phyloP scores from a whole-genome alignment of 2,113 vertebrate genomes.

The Spermophilus dauricus region DNA sequence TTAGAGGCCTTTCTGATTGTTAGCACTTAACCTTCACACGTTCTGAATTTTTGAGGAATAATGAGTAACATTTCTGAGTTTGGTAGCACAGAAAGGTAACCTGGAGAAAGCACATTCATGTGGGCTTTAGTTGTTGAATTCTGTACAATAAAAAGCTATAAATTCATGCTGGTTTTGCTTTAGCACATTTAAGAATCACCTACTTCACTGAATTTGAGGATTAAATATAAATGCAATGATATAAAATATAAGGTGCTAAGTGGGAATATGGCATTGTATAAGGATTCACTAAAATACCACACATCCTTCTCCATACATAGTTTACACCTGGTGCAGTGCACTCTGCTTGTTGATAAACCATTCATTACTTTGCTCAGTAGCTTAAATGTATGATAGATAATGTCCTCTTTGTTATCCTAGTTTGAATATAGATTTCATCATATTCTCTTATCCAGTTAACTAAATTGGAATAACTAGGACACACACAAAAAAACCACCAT shows the following conservation, averaged over 20 bases:
- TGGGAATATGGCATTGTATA: not conserved
- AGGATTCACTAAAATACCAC: not conserved
- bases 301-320: not conserved
- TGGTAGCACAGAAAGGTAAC: not conserved
- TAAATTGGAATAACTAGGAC: not conserved
- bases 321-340: no score
- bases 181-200: not conserved
- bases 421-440: not conserved
- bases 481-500: not conserved
- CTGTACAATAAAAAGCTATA: not conserved
- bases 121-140: not conserved
- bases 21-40: not conserved
- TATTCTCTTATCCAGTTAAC: not conserved
- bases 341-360: not conserved
- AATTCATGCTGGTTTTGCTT: not conserved
- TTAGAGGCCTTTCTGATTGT: not conserved
- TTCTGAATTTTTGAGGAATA: not conserved
- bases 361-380: not conserved
- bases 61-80: not conserved
- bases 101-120: not conserved
- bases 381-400: not conserved
- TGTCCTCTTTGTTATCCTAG: not conserved
- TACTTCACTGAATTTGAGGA: not conserved
- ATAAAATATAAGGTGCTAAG: not conserved
- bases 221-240: not conserved